Percentiles rank a stretch among this genome's conserved stretches.
phyloP scores from a whole-genome alignment of 2,888 invertebrate genomes.

The Scelioninae gen. 2 region DNA sequence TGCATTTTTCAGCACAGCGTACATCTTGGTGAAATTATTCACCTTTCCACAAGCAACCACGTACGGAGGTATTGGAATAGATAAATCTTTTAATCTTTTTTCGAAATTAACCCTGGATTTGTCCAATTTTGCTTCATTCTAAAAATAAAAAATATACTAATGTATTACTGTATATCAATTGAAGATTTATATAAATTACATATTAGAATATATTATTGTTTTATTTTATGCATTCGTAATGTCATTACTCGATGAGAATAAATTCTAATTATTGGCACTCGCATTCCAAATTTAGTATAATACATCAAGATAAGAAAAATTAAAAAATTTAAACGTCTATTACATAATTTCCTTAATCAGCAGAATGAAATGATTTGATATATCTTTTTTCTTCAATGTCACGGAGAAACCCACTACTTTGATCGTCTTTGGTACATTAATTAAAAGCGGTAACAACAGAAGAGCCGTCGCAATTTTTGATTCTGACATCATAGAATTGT shows the following conservation, averaged over 20 bases:
- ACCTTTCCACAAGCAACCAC: conserved; percentile 37
- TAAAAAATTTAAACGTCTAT: too few relatives aligned
- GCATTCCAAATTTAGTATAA: too few relatives aligned
- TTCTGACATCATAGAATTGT: conserved; percentile 8
- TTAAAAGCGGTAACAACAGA: conserved; percentile 19
- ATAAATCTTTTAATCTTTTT: conserved; percentile 11
- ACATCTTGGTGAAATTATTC: conserved; percentile 26
- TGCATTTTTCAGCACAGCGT: conserved; percentile 23
- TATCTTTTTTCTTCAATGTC: conserved; percentile 16
- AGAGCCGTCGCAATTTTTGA: conserved; percentile 18
- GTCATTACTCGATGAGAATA: too few relatives aligned
- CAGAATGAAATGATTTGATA: conserved; percentile 21
- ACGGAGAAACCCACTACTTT: background rate
- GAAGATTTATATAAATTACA: too few relatives aligned
- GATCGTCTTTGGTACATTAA: conserved; percentile 18
- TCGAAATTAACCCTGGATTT: conserved; percentile 12
- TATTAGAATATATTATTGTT: too few relatives aligned
- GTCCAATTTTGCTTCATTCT: conserved; percentile 40
- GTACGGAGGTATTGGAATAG: conserved; percentile 24
- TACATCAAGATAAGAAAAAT: too few relatives aligned
- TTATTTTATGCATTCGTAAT: too few relatives aligned
- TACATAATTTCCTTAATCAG: conserved; percentile 27
- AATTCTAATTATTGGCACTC: too few relatives aligned
- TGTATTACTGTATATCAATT: too few relatives aligned
- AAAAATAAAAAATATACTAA: conserved; percentile 13